These are phyloP conservation scores for Pituophis catenifer DNA, from an alignment of 2,113 vertebrate species.

Conservation along the genomic window DNA sequence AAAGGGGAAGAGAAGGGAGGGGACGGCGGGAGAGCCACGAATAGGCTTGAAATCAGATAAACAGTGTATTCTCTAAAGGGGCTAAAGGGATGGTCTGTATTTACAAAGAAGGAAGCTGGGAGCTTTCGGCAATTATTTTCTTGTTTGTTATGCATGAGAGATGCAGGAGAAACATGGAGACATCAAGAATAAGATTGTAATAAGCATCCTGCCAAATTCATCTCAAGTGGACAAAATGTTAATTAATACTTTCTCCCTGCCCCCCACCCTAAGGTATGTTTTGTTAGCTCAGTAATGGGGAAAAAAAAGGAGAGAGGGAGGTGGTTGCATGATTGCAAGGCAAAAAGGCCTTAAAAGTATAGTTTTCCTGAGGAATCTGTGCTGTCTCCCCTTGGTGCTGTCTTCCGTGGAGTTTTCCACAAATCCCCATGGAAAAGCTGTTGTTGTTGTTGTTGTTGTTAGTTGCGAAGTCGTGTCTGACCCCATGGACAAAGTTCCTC, in stretches of 20 bases:
- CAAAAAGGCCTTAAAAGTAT: background rate
- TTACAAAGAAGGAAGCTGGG: constrained; percentile 43
- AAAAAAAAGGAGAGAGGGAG: background rate
- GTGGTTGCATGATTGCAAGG: constrained; percentile 5
- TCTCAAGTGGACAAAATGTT: constrained; percentile 56
- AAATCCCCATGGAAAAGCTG: background rate
- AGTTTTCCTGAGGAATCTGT: background rate
- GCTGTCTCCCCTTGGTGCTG: background rate
- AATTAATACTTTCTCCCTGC: constrained; percentile 48
- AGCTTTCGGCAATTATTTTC: constrained; percentile 56
- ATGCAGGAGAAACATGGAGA: constrained; percentile 56
- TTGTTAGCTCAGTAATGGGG: constrained; percentile 28
- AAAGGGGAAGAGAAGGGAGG: constrained; percentile 23
- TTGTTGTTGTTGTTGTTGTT: too few relatives aligned
- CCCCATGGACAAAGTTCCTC: too few relatives aligned
- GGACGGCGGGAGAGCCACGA: constrained; percentile 21
- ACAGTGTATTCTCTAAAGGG: constrained; percentile 54
- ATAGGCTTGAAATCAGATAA: constrained; percentile 60
- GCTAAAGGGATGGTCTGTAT: constrained; percentile 50
- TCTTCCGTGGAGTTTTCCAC: background rate
- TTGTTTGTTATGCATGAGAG: constrained; percentile 65
- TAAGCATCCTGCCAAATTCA: constrained; percentile 53
- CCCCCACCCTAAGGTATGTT: constrained; percentile 30
- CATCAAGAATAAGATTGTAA: constrained; percentile 56
- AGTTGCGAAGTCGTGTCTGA: too few relatives aligned